A percentile compares a stretch with the other conserved stretches of the same genome.
These are phyloP conservation scores for Sialis lutaria DNA, from an alignment of 2,888 invertebrate genomes.

Conservation along the genomic window DNA sequence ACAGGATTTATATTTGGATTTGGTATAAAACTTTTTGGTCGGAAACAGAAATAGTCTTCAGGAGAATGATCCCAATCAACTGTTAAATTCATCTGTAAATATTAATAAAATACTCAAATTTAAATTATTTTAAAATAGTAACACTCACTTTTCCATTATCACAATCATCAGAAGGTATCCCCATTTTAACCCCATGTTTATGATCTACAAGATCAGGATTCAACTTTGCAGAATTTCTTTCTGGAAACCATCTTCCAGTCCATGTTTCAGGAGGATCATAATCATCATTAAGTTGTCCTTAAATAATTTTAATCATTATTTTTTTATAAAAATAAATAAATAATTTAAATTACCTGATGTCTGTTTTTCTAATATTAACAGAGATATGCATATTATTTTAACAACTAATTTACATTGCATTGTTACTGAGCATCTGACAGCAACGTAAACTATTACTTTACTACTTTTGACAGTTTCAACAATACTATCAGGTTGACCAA, in stretches of 20 bases:
- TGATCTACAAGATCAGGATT: constrained; percentile 12
- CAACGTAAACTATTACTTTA: no score
- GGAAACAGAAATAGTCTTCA: constrained; percentile 41
- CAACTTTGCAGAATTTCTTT: constrained; percentile 10
- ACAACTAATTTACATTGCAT: no score
- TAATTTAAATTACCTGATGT: no score
- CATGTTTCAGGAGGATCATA: constrained; percentile 15
- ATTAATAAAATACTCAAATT: constrained; percentile 12
- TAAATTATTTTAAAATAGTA: constrained; percentile 10
- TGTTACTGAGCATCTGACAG: no score
- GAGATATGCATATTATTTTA: no score
- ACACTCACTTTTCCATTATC: constrained; percentile 45
- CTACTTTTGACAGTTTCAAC: no score
- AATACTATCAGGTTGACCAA: no score
- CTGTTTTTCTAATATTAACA: no score
- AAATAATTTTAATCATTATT: no score
- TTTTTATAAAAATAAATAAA: no score
- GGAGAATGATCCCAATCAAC: constrained; percentile 41
- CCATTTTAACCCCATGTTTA: constrained; percentile 34
- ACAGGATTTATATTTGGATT: constrained; percentile 27
- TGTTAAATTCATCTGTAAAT: constrained; percentile 34
- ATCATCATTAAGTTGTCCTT: no score
- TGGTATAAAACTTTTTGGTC: constrained; percentile 30
- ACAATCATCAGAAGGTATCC: constrained; percentile 30
- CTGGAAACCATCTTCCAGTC: constrained; percentile 25